Conservation (phyloP, 1,140 invertebrate species). For the Orchestia grillus region DNA sequence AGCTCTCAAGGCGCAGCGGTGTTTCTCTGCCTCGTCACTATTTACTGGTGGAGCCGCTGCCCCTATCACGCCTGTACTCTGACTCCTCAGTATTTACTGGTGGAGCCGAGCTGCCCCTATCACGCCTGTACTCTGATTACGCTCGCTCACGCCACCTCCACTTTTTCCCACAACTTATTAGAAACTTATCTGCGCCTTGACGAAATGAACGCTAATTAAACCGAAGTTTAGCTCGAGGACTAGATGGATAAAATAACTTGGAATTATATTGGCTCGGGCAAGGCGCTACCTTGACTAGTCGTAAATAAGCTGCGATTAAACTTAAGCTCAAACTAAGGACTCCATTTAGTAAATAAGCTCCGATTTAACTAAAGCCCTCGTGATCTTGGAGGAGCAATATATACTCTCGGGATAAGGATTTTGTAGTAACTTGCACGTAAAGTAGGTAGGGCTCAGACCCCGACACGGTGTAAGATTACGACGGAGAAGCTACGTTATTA, state of each 20-base stretch:
- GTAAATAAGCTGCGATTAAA: background rate
- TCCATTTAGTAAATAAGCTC: background rate
- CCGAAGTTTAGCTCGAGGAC: background rate
- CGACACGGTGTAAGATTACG: background rate
- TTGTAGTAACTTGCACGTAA: background rate
- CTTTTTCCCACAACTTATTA: conserved; percentile 9
- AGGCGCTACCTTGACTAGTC: background rate
- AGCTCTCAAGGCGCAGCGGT: background rate
- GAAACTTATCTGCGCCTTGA: background rate
- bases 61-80: background rate
- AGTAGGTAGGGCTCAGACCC: background rate
- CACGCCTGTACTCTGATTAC: conserved; percentile 10
- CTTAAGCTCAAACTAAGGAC: background rate
- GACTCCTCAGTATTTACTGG: no score
- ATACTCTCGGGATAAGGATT: background rate
- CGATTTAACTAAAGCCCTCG: background rate
- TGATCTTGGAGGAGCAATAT: background rate
- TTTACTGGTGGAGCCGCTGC: conserved; percentile 1
- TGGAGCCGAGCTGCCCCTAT: background rate
- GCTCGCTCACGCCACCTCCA: conserved; percentile 17
- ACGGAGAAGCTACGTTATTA: background rate
- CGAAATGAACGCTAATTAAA: conserved; percentile 32
- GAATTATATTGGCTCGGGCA: background rate
- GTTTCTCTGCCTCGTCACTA: background rate
- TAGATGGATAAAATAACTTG: background rate